Percentiles rank a stretch among this genome's conserved stretches.
Conservation (phyloP, 2,888 invertebrate species). For the Ryuthela nishihirai region DNA sequence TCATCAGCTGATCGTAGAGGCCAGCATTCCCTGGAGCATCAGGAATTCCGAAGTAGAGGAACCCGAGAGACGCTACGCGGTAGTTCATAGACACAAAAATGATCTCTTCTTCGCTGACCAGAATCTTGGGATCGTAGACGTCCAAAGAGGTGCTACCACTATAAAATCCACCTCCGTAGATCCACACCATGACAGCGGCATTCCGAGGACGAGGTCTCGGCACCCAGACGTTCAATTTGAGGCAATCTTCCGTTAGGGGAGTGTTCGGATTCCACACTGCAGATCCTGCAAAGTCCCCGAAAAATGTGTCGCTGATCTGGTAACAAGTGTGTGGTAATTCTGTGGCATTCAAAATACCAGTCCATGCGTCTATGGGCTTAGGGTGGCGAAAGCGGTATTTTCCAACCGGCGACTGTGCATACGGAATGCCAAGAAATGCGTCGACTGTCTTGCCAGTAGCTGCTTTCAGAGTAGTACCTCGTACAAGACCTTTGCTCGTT, state of each 20-base stretch:
- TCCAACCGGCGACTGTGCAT: constrained; percentile 72
- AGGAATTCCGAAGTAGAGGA: constrained; percentile 76
- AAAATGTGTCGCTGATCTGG: constrained; percentile 84
- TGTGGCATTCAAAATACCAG: constrained; percentile 70
- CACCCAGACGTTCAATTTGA: constrained; percentile 87
- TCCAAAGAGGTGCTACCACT: constrained; percentile 88
- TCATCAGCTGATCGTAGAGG: constrained; percentile 92
- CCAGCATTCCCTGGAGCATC: constrained; percentile 90
- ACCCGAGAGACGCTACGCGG: constrained; percentile 85
- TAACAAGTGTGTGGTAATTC: constrained; percentile 81
- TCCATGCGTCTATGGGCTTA: constrained; percentile 75
- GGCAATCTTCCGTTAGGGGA: constrained; percentile 85
- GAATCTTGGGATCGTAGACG: constrained; percentile 85
- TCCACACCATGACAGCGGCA: constrained; percentile 90
- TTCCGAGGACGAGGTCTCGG: constrained; percentile 60
- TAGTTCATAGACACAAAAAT: constrained; percentile 94
- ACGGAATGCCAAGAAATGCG: constrained; percentile 77
- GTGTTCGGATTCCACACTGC: constrained; percentile 94
- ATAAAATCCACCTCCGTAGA: constrained; percentile 77
- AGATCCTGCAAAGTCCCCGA: constrained; percentile 73
- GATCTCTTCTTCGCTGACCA: constrained; percentile 82
- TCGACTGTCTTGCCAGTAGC: constrained; percentile 72
- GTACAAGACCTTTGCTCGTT: constrained; percentile 67
- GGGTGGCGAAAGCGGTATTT: constrained; percentile 73
- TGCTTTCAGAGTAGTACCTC: constrained; percentile 68